Evolutionary conservation across 2,888 invertebrate species (phyloP).

Genomic region (Pandemis cinnamomeana): DNA sequence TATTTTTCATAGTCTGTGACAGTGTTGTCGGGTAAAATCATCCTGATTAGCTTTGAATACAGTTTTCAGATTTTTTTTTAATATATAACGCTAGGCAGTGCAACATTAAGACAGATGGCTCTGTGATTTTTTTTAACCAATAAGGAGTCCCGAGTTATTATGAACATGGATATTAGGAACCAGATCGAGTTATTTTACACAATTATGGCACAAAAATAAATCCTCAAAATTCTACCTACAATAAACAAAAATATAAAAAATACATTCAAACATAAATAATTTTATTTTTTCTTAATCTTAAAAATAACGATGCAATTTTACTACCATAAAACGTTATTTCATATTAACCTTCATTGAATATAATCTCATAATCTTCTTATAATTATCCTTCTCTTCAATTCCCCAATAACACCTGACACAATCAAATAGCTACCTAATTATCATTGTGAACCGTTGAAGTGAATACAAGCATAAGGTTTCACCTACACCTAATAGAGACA

Average conservation of each 20-base stretch:
- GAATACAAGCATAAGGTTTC: background rate
- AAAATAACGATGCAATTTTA: slow-evolving; percentile 6
- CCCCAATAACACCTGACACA: background rate
- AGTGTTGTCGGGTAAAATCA: slow-evolving; percentile 42
- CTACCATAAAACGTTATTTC: slow-evolving; percentile 10
- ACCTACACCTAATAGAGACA: slow-evolving; percentile 19
- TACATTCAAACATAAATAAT: slow-evolving; percentile 15
- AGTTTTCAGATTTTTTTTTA: background rate
- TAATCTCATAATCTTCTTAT: slow-evolving; percentile 20
- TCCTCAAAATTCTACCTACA: slow-evolving; percentile 45
- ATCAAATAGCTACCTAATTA: slow-evolving; percentile 25
- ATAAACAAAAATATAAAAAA: slow-evolving; percentile 20
- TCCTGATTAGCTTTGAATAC: slow-evolving; percentile 38
- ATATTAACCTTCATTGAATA: slow-evolving; percentile 11
- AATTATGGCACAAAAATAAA: slow-evolving; percentile 61
- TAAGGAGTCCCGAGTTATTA: too few relatives aligned
- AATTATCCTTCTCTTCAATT: slow-evolving; percentile 19
- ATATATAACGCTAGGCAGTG: too few relatives aligned
- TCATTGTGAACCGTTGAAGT: background rate
- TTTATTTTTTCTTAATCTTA: background rate
- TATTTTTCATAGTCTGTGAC: slow-evolving; percentile 19
- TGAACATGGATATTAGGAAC: background rate
- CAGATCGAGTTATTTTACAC: background rate
- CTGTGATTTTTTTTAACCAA: background rate
- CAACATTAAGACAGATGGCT: too few relatives aligned